Evolutionary conservation across 2,888 invertebrate species (phyloP).

Genomic region (Mantis religiosa): DNA sequence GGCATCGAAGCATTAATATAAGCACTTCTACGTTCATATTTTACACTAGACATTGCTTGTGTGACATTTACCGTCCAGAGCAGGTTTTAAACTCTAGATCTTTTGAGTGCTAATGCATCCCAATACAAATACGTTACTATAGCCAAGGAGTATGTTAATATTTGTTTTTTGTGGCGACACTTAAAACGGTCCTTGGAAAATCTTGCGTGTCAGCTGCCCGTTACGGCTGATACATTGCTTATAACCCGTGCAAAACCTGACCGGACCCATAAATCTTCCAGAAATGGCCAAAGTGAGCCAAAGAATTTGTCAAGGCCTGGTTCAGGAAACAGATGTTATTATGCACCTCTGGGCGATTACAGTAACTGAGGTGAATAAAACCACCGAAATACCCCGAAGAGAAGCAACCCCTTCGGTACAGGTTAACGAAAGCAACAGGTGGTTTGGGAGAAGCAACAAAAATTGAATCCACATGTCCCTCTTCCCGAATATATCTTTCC

Average conservation of each 20-base stretch:
- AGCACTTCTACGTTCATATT: no score
- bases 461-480: no score
- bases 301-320: neutral
- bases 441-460: neutral
- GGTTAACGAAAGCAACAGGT: neutral
- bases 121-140: neutral
- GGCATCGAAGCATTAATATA: no score
- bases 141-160: neutral
- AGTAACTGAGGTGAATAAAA: neutral
- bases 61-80: no score
- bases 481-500: no score
- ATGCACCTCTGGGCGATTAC: neutral
- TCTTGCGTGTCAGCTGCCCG: neutral
- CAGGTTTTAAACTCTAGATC: no score
- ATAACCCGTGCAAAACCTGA: neutral
- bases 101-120: no score
- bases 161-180: neutral
- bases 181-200: neutral
- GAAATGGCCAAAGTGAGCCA: neutral
- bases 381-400: no score
- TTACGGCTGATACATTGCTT: no score
- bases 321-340: neutral
- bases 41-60: no score
- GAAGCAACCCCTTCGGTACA: neutral
- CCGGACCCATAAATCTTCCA: neutral